Base-by-base conservation (phyloP, 2,113 vertebrate species). In the Oryzias celebensis region DNA sequence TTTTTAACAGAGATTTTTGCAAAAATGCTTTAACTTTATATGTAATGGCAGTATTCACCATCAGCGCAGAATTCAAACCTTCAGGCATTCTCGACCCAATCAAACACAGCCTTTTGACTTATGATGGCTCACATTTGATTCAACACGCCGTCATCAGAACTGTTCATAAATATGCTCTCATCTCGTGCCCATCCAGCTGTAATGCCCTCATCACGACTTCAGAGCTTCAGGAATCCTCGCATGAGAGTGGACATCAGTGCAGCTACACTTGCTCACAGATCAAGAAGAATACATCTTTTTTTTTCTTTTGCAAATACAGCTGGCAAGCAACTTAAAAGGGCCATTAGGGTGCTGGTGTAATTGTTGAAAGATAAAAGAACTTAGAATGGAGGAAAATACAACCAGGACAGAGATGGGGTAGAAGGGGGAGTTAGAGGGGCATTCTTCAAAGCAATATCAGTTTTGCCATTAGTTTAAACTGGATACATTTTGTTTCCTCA, bases 301-400 rank as follows among this genome's bases (percentile, higher is more conserved):
- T 73, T 28, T 81, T 84, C 73, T 86, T 87, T 81, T 75, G 72
- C 72, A 84, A 90, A 90, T 83, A 88, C 87, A 90, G 89, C 90
- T 91, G 89, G 90, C 83, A 82, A 68, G 68, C 54, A 85, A 88
- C 85, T 88, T 91, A 86, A 90, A 91, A 86, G 90, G 85, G 77
- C 87, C 86, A 89, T 90, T 91, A 91, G 82, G 77, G 68, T 82
- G 85, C 73, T 77, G 77, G 77, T 86, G 88, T 88, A 90, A 91
- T 89, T 83, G 87, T 86, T 85, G 82, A 90, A 90, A 90, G 90
- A 92, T 92, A 92, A 92, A 90, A 90, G 87, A 84, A 81, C 77
- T 79, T 78, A 84, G 79, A 69, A 67, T 41, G 20, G 62, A 65
- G 73, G 69, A 83, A 84, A 88, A 82, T 75, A 71, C 83, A 90